Base-by-base conservation (phyloP, 2,113 vertebrate genomes). In the Bubo blakistoni region DNA sequence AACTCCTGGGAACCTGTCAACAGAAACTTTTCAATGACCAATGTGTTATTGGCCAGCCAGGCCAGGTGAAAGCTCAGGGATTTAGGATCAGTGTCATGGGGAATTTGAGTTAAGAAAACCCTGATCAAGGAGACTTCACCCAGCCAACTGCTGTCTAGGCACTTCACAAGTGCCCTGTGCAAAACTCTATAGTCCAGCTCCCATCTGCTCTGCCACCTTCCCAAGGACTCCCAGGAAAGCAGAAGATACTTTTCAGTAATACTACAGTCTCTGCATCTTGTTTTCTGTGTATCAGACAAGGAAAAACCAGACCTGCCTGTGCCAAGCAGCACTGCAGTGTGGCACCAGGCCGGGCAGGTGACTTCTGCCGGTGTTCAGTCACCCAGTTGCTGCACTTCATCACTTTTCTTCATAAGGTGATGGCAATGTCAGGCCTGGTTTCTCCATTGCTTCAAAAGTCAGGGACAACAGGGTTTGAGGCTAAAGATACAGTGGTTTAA, bases 281-380 rank as follows among this genome's bases (percentile, higher is more conserved):
- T 54, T 79, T 71, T 22, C n/a, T 40, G 30, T 22, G 22, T n/a
- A 2, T 40, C 54, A 10, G 8, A 13, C 34, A 6, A 16, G 47
- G n/a, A 3, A 10, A 38, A 52, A 4, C 8, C 42, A 69, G 58
- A 18, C 26, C 55, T 30, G 16, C 9, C 34, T 8, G 46, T 69
- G 77, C 88, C 55, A 5, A 6, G 55, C 38, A 73, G 74, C 78
- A 3, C 47, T 1, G 10, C 11, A 12, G 13, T 0, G 16, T 20
- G 36, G 77, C 73, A 29, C 27, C 40, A 7, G 63, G 51, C 83
- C 10, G n/a, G 72, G 49, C 11, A 9, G 54, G 61, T 5, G 46
- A 16, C 57, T 49, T 10, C 46, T 69, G 92, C 57, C 8, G 0
- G 7, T 0, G 0, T 30, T 59, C 2, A 5, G 9, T 38, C 77